Evolutionary conservation across 2,797 vertebrate genomes (phyloP).

Genomic region (Enteromius treurensis): DNA sequence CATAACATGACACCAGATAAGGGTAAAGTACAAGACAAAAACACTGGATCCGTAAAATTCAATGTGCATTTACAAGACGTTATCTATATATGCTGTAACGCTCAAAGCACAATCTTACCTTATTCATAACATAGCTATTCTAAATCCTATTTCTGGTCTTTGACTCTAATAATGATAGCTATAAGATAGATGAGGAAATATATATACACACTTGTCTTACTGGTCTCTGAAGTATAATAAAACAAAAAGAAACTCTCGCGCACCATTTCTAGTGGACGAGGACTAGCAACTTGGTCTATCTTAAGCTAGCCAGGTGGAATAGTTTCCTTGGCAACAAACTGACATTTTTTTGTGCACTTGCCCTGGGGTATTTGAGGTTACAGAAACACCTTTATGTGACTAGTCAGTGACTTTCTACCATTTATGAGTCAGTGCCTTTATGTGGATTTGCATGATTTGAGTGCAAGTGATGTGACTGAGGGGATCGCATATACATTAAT

Average conservation of each 20-base stretch:
- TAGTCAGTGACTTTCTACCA: background rate
- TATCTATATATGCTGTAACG: background rate
- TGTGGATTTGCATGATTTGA: background rate
- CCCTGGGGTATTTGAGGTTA: conserved; percentile 44
- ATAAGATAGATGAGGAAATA: background rate
- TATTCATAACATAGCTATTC: conserved; percentile 8
- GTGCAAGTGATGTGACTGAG: background rate
- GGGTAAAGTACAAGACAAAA: background rate
- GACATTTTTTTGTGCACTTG: conserved; percentile 49
- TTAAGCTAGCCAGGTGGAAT: conserved; percentile 14
- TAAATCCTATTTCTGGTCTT: conserved; percentile 1
- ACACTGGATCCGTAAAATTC: background rate
- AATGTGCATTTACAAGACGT: background rate
- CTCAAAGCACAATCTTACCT: background rate
- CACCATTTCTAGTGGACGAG: background rate
- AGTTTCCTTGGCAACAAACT: conserved; percentile 51
- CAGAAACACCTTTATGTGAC: conserved; percentile 33
- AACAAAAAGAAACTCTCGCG: background rate
- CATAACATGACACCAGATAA: background rate
- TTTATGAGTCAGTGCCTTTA: background rate
- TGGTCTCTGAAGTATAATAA: conserved; percentile 16
- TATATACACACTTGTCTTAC: conserved; percentile 6
- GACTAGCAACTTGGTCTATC: background rate
- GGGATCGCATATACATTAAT: background rate
- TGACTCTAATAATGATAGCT: conserved; percentile 10